phyloP scores from a whole-genome alignment of 2,797 vertebrate species.

The Ambastaia sidthimunki region DNA sequence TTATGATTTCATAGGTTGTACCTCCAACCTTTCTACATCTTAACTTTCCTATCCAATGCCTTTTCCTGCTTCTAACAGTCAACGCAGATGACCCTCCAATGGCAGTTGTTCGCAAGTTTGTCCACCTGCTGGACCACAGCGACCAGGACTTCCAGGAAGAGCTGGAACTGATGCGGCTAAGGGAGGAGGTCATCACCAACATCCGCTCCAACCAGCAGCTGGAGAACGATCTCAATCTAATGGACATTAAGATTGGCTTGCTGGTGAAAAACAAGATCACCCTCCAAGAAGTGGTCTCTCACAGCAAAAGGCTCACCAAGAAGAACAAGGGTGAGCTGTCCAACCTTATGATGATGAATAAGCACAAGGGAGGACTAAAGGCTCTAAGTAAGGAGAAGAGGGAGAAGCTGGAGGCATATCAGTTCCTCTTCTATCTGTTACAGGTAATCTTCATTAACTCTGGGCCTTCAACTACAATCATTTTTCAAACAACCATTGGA shows the following conservation, averaged over 20 bases:
- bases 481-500: not conserved
- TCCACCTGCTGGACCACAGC: constrained; percentile 95
- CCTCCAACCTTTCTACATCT: not conserved
- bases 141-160: constrained; percentile 99
- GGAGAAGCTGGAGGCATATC: constrained; percentile 93
- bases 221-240: constrained; percentile 97
- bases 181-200: constrained; percentile 95
- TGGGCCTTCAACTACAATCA: not conserved
- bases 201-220: constrained; percentile 97
- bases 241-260: constrained; percentile 98
- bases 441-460: constrained; percentile 76
- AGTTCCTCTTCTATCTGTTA: constrained; percentile 92
- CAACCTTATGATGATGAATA: constrained; percentile 98
- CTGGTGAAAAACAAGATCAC: constrained; percentile 98
- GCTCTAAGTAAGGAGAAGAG: constrained; percentile 97
- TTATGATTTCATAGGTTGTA: not conserved
- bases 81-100: constrained; percentile 92
- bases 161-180: constrained; percentile 91
- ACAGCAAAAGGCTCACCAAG: constrained; percentile 97
- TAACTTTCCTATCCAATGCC: not conserved
- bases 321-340: constrained; percentile 97
- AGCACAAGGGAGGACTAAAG: constrained; percentile 94
- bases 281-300: constrained; percentile 96
- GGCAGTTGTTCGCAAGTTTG: constrained; percentile 95
- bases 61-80: constrained; percentile 73